Base-by-base conservation (phyloP, 2,888 invertebrate genomes). In the Drosophila subsilvestris region DNA sequence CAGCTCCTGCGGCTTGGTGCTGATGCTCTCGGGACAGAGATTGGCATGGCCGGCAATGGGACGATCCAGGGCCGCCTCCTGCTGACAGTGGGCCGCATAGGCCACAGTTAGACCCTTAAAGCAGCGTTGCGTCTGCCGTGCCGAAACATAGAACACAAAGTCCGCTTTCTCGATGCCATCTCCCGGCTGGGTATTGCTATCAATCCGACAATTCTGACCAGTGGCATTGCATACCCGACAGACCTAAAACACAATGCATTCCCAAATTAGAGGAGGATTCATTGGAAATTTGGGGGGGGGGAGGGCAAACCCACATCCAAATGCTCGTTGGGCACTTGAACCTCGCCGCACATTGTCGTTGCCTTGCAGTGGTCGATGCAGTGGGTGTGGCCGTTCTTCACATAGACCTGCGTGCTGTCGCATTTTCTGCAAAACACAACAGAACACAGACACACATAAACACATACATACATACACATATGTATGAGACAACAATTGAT, bases 11-110 rank as follows among this genome's bases (percentile, higher is more conserved):
- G 96, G 95, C 88, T 97, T 97, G 18, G 97, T 97, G 70, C 97
- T 98, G 75, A 99, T 96, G 86, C 97, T 97, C 20, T 96, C 95
- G 0, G 99, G 99, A 86, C 99, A 99, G 80, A 99, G 95, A 93
- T 99, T 99, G 0, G 99, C 98, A 93, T 99, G 99, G 0, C 99
- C 99, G 0, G 99, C 99, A 63, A 99, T 98, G 0, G 99, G 99
- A 75, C 99, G 97, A 93, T 99, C 99, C 42, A 98, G 93, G 0
- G 96, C 96, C 0, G 96, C 94, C 92, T 99, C 99, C 91, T 98
- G 98, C 91, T 99, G 99, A 88, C 99, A 99, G 91, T 99, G 99
- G 0, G 99, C 98, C 0, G 99, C 99, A 92, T 99, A 99, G 0
- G 99, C 99, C 1, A 99, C 98, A 0, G 99, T 98, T 73, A 96